Evolutionary conservation across 2,888 invertebrate species (phyloP), one percentile per base, ranked within the genome.

Genomic region (Pinctada fucata): DNA sequence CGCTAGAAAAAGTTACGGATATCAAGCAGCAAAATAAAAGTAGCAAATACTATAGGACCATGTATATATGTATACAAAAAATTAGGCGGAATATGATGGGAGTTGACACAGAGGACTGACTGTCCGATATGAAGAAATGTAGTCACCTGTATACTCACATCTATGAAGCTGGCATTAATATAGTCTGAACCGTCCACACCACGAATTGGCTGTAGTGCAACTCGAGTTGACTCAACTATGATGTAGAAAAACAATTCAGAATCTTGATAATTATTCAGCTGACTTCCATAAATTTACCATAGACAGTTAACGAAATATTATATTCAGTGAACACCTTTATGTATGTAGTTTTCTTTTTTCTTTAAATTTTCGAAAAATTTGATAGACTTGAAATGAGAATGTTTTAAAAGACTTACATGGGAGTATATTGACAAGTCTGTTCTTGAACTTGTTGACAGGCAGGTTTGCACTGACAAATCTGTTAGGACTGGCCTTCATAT

Each of bases 151-250:
- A 72, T 49, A 88, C 91, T 91, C 86, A 93, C 99, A 93, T 99
- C 99, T 85, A 99, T 97, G 91, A 99, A 97, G 90, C 97, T 98
- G 65, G 99, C 99, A 93, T 99, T 99, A 88, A 99, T 97, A 93
- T 99, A 99, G 93, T 99, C 99, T 2, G 98, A 97, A 4, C 94
- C 98, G 90, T 99, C 98, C 77, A 96, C 95, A 79, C 96, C 96
- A 84, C 97, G 94, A 79, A 98, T 95, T 1, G 98, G 98, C 76
- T 97, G 96, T 87, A 99, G 93, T 92, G 97, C 98, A 5, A 98
- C 99, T 82, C 98, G 95, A 80, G 97, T 97, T 82, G 97, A 96
- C 92, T 99, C 99, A 93, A 96, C 93, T 93, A 86, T n/a, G 88
- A 86, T 70, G 67, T 71, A 48, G 75, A 66, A 75, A 45, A 4